Percentiles rank a stretch among this genome's conserved stretches.
These are phyloP conservation scores for Mimachlamys varia DNA, from an alignment of 2,888 invertebrate genomes.

Conservation along the genomic window DNA sequence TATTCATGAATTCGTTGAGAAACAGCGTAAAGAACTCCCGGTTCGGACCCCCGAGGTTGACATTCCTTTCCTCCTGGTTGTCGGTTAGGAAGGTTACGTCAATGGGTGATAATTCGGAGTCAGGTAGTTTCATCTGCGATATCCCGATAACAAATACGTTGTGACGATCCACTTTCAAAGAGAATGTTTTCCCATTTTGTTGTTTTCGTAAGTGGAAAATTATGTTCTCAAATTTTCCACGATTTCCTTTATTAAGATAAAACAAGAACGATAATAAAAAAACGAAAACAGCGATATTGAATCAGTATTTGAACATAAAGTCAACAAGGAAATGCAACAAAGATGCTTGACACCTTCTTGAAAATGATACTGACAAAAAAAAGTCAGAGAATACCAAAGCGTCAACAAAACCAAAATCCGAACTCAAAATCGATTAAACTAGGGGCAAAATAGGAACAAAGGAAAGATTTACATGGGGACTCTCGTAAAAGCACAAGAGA, in stretches of 20 bases:
- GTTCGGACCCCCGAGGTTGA: constrained; percentile 60
- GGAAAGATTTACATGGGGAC: too few relatives aligned
- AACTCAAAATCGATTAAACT: too few relatives aligned
- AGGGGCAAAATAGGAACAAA: too few relatives aligned
- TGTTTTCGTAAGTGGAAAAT: background rate
- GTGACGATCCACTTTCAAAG: constrained; percentile 50
- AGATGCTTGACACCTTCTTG: too few relatives aligned
- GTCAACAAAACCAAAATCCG: too few relatives aligned
- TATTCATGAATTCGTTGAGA: constrained; percentile 53
- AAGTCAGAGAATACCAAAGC: too few relatives aligned
- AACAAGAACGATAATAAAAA: too few relatives aligned
- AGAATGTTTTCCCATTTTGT: constrained; percentile 45
- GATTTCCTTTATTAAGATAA: background rate
- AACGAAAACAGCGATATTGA: too few relatives aligned
- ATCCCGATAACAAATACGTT: constrained; percentile 48
- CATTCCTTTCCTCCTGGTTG: constrained; percentile 49
- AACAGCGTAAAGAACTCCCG: constrained; percentile 60
- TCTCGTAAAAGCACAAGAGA: too few relatives aligned
- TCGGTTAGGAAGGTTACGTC: constrained; percentile 52
- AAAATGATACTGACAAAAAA: too few relatives aligned
- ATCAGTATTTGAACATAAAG: too few relatives aligned
- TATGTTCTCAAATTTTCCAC: background rate
- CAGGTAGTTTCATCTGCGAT: constrained; percentile 51
- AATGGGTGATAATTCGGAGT: constrained; percentile 49
- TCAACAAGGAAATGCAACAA: too few relatives aligned